Conservation (phyloP, 2,113 vertebrate species). For the Accipiter cooperii region DNA sequence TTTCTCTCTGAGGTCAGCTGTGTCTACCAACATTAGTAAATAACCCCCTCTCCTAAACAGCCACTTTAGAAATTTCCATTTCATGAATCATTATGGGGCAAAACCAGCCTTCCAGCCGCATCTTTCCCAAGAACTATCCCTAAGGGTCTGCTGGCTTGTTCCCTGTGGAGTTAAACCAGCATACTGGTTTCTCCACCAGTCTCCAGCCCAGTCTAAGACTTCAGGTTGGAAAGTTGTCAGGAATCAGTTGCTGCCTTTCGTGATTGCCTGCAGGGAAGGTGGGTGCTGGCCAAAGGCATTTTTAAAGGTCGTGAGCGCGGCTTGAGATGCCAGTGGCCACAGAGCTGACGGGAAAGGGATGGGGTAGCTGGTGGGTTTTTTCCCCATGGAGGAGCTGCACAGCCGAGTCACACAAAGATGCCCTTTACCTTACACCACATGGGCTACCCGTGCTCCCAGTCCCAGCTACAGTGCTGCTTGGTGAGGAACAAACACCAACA, state of each 20-base stretch:
- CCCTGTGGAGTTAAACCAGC: fast-evolving
- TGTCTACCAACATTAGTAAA: not conserved
- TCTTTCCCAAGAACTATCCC: not conserved
- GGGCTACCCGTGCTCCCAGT: not conserved
- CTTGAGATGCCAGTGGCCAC: not conserved
- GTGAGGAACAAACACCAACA: not conserved
- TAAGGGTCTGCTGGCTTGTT: not conserved
- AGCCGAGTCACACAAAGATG: no score
- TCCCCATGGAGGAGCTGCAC: not conserved
- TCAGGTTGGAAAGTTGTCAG: fast-evolving
- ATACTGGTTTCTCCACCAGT: not conserved
- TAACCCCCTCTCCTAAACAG: not conserved
- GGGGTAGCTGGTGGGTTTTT: not conserved
- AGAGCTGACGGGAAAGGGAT: not conserved
- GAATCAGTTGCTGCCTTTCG: not conserved
- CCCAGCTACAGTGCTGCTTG: not conserved
- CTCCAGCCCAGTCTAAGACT: not conserved
- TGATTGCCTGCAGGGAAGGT: not conserved
- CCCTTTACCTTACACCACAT: fast-evolving
- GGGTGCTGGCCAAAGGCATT: fast-evolving
- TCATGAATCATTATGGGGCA: fast-evolving
- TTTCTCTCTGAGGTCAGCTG: not conserved
- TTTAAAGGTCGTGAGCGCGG: not conserved
- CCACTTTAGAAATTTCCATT: not conserved
- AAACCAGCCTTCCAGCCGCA: not conserved